phyloP scores from a whole-genome alignment of 2,888 invertebrate genomes.

The Gnatocerus cornutus region DNA sequence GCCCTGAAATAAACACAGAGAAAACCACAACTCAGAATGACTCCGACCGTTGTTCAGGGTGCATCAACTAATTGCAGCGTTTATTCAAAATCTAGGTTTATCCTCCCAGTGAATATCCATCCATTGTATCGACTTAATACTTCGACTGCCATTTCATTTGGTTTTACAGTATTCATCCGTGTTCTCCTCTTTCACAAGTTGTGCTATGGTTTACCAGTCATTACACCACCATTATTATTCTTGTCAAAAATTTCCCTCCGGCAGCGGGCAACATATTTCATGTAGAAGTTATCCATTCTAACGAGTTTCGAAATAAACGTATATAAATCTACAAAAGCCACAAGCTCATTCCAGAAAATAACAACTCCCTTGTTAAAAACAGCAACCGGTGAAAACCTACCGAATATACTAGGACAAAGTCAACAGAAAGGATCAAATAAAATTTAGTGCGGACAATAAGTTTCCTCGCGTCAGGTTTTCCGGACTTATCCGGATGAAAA shows the following conservation, averaged over 20 bases:
- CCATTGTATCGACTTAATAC: too few relatives aligned
- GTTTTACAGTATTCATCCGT: too few relatives aligned
- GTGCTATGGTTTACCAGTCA: background rate
- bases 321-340: constrained; percentile 2
- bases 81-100: too few relatives aligned
- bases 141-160: too few relatives aligned
- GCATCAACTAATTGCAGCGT: too few relatives aligned
- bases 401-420: constrained; percentile 8
- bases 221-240: background rate
- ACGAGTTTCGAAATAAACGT: constrained; percentile 1
- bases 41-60: too few relatives aligned
- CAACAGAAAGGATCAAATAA: constrained; percentile 31
- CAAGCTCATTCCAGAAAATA: constrained; percentile 4
- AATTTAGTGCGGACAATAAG: constrained; percentile 36
- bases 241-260: background rate
- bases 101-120: too few relatives aligned
- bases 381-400: constrained; percentile 6
- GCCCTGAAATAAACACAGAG: too few relatives aligned
- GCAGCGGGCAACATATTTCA: background rate
- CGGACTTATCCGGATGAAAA: constrained; percentile 26
- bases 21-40: too few relatives aligned
- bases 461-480: constrained; percentile 14
- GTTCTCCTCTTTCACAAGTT: too few relatives aligned
- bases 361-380: constrained; percentile 11
- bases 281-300: background rate